phyloP scores from a whole-genome alignment of 92 coral and sea anemone species.

The Hydrozoanthus gracilis region DNA sequence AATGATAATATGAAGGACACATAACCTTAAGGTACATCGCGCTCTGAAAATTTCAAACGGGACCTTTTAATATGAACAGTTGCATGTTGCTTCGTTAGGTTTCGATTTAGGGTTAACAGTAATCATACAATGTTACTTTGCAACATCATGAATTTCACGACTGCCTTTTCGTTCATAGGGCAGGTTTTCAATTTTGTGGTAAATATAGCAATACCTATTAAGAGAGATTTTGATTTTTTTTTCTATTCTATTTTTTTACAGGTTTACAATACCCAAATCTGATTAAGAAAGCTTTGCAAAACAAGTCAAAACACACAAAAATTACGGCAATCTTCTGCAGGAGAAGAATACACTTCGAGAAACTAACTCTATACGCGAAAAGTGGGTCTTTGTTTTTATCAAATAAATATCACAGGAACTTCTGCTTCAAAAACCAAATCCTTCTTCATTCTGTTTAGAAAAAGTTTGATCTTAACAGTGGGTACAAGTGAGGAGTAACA shows the following conservation, averaged over 20 bases:
- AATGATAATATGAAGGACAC: too few species aligned
- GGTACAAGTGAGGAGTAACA: too few species aligned
- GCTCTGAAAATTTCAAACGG: too few species aligned
- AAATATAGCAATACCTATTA: background rate
- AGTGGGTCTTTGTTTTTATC: background rate
- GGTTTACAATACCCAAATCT: background rate
- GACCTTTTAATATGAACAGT: too few species aligned
- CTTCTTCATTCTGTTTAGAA: background rate
- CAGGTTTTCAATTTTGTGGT: background rate
- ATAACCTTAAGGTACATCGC: too few species aligned
- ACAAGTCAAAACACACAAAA: background rate
- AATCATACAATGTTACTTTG: background rate
- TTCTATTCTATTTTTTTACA: too few species aligned
- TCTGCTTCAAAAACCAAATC: background rate
- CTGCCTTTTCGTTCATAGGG: background rate
- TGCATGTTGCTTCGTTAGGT: too few species aligned
- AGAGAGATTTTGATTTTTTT: background rate
- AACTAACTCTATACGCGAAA: background rate
- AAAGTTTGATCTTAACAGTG: background rate
- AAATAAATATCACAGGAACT: background rate
- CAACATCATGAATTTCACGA: background rate
- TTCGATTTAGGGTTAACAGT: too few species aligned
- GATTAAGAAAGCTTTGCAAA: constrained; percentile 4
- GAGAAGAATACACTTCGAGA: background rate
- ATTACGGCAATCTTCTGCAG: background rate